Percentiles rank a stretch among this genome's conserved stretches.
Conservation (phyloP, 1,140 invertebrate genomes). For the Ips nitidus region DNA sequence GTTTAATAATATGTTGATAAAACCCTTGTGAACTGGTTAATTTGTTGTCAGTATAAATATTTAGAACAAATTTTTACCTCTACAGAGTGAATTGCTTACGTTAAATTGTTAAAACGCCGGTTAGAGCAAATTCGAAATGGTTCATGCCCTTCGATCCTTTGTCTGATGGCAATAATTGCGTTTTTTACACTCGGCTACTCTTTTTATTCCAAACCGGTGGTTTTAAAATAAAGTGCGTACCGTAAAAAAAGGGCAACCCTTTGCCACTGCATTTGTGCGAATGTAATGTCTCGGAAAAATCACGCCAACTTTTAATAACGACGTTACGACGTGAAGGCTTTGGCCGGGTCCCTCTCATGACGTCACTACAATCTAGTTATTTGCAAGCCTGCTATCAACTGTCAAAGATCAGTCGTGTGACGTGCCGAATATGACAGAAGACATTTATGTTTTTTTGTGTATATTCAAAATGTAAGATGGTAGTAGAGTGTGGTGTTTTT, state of each 20-base stretch:
- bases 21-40: conserved; percentile 18
- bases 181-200: conserved; percentile 1
- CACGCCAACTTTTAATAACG: neutral
- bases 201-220: neutral
- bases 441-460: too few species aligned
- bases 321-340: neutral
- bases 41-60: neutral
- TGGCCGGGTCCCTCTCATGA: too few species aligned
- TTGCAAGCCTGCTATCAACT: too few species aligned
- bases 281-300: conserved; percentile 1
- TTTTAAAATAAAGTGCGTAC: neutral
- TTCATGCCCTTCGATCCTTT: neutral
- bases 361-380: too few species aligned
- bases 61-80: neutral
- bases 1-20: conserved; percentile 12
- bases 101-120: neutral
- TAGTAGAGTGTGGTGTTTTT: too few species aligned
- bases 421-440: too few species aligned
- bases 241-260: neutral
- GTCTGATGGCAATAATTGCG: neutral
- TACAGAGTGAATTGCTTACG: neutral
- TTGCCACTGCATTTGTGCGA: neutral
- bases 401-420: too few species aligned
- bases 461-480: too few species aligned
- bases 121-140: neutral